Base-by-base conservation (phyloP, 2,888 invertebrate genomes). In the Nezara viridula region DNA sequence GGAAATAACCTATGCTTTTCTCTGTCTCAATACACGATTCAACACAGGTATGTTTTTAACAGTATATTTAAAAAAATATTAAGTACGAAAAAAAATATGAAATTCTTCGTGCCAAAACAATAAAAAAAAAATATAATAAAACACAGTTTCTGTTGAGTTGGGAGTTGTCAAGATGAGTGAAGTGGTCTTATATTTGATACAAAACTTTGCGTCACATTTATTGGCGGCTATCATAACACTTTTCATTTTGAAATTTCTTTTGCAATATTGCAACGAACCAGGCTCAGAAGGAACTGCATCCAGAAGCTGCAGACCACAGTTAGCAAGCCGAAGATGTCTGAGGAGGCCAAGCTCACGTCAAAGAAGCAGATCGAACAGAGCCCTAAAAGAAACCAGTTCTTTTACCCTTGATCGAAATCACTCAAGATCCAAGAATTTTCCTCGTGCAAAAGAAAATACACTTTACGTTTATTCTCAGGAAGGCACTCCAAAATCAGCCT, bases 171-270 rank as follows among this genome's bases (percentile, higher is more conserved):
- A 32, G 37, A 73, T 73, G 66, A 37, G 37, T 21, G 19, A 73
- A 1, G 19, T 73, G 19, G 19, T 21, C 19, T 6, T 73, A 37
- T 73, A 73, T 37, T 37, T 73, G 19, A 37, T 73, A 73, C 21
- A 81, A 47, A 81, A 81, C 44, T 81, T 81, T 44, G 24, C 44
- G 12, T 81, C 81, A 14, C 81, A 81, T n/a, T n/a, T 47, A 16
- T 7, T 81, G 1, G 81, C 81, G 4, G 44, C 44, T n/a, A 47
- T 81, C n/a, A 47, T 81, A n/a, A 81, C 81, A n/a, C n/a, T 81
- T n/a, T 40, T 44, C 12, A 40, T 81, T 5, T 44, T 81, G n/a
- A 81, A 81, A 81, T 81, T 1, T 44, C 24, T 81, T 6, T 21
- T 81, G 44, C 24, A 81, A 5, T n/a, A 44, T 44, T n/a, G 3